Conservation (phyloP, 2,113 vertebrate species). For the Tiliqua scincoides region DNA sequence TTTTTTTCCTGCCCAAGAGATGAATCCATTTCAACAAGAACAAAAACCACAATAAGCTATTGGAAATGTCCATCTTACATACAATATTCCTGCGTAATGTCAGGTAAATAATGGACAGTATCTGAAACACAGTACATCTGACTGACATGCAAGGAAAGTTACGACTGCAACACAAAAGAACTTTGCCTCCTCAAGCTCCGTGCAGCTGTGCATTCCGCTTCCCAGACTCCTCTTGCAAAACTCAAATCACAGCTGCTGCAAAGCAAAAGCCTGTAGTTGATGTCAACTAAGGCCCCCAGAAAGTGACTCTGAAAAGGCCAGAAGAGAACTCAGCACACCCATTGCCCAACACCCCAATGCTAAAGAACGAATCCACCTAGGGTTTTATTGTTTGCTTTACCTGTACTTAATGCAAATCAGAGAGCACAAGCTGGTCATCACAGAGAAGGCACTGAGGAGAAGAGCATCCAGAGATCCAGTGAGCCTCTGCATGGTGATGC, state of each 20-base stretch:
- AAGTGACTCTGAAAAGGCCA: constrained; percentile 54
- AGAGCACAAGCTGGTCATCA: constrained; percentile 89
- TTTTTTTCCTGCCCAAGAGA: not conserved
- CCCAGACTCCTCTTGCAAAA: constrained; percentile 47
- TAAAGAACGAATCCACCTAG: constrained; percentile 37
- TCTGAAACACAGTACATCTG: constrained; percentile 20
- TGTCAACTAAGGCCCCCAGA: constrained; percentile 39
- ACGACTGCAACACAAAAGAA: not conserved
- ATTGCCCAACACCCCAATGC: not conserved
- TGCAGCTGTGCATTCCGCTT: constrained; percentile 20
- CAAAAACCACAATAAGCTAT: not conserved
- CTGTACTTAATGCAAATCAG: constrained; percentile 90
- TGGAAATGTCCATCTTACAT: not conserved
- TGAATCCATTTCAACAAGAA: constrained; percentile 40
- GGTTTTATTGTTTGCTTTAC: constrained; percentile 69
- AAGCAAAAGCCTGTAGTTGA: constrained; percentile 40
- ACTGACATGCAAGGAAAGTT: constrained; percentile 6
- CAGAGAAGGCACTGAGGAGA: constrained; percentile 76
- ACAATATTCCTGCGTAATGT: not conserved
- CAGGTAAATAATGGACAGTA: not conserved
- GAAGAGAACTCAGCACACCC: constrained; percentile 31
- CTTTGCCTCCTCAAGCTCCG: constrained; percentile 13
- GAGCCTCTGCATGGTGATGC: constrained; percentile 77
- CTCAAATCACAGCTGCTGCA: constrained; percentile 36
- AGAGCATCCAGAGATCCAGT: constrained; percentile 71